Conservation (phyloP, 2,888 invertebrate species). For the Graphium colonna region DNA sequence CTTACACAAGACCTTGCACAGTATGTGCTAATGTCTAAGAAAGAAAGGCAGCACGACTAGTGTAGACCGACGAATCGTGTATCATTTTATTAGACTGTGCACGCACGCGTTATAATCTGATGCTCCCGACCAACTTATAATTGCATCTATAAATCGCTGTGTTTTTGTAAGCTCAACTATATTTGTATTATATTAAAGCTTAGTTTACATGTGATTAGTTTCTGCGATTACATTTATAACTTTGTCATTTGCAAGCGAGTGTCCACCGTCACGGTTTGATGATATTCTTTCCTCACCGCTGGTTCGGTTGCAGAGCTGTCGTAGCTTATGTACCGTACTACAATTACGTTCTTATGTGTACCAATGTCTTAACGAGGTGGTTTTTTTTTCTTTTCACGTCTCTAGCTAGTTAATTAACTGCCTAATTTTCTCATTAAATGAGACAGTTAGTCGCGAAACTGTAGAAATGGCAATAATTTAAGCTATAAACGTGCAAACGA, state of each 20-base stretch:
- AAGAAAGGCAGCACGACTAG: slow-evolving; percentile 26
- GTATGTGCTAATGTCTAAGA: slow-evolving; percentile 22
- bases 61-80: slow-evolving; percentile 14
- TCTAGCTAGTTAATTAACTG: slow-evolving; percentile 5
- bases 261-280: slow-evolving; percentile 66
- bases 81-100: slow-evolving; percentile 31
- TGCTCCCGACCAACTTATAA: slow-evolving; percentile 1
- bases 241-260: slow-evolving; percentile 50
- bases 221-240: slow-evolving; percentile 30
- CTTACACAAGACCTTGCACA: slow-evolving; percentile 37
- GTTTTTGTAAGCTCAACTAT: neutral
- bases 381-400: slow-evolving; percentile 33
- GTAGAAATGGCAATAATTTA: too few species aligned
- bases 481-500: too few species aligned
- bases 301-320: slow-evolving; percentile 67
- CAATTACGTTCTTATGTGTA: slow-evolving; percentile 63
- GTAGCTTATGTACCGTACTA: slow-evolving; percentile 54
- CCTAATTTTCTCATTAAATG: slow-evolving; percentile 11
- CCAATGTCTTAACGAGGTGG: slow-evolving; percentile 52
- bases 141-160: neutral
- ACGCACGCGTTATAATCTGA: slow-evolving; percentile 27
- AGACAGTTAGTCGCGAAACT: neutral
- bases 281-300: slow-evolving; percentile 57
- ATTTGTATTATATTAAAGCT: slow-evolving; percentile 13
- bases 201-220: slow-evolving; percentile 25